These are phyloP conservation scores for Amphipyra berbera DNA, from an alignment of 2,888 invertebrate genomes.

Conservation along the genomic window DNA sequence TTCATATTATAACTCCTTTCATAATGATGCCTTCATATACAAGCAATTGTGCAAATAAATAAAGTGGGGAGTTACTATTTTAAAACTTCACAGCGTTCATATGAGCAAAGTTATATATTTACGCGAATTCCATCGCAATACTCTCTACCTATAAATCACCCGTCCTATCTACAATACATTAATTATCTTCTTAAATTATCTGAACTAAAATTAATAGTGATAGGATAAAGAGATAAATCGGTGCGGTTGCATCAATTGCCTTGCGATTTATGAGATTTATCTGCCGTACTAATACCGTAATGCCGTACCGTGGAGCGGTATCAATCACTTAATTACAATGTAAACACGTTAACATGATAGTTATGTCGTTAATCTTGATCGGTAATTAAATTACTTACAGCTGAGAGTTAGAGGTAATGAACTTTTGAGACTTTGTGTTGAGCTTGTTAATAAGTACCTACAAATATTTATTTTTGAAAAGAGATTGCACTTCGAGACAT, in stretches of 20 bases:
- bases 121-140: slow-evolving; percentile 13
- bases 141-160: slow-evolving; percentile 34
- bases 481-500: neutral
- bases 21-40: too few species aligned
- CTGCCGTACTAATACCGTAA: slow-evolving; percentile 19
- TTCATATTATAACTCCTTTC: too few species aligned
- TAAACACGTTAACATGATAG: slow-evolving; percentile 53
- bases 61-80: too few species aligned
- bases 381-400: slow-evolving; percentile 59
- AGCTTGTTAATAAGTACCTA: neutral
- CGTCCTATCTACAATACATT: slow-evolving; percentile 39
- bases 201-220: slow-evolving; percentile 42
- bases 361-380: slow-evolving; percentile 52
- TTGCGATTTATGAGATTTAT: slow-evolving; percentile 24
- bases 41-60: too few species aligned
- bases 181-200: slow-evolving; percentile 46
- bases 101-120: too few species aligned
- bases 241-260: slow-evolving; percentile 19
- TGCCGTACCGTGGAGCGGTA: slow-evolving; percentile 23
- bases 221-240: slow-evolving; percentile 26
- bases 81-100: too few species aligned
- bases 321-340: slow-evolving; percentile 59
- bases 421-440: slow-evolving; percentile 1
- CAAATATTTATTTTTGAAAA: neutral
- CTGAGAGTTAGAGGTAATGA: slow-evolving; percentile 23